Evolutionary conservation across 2,113 vertebrate genomes (phyloP), one percentile per base, ranked within the genome.

Genomic region (Natator depressus): DNA sequence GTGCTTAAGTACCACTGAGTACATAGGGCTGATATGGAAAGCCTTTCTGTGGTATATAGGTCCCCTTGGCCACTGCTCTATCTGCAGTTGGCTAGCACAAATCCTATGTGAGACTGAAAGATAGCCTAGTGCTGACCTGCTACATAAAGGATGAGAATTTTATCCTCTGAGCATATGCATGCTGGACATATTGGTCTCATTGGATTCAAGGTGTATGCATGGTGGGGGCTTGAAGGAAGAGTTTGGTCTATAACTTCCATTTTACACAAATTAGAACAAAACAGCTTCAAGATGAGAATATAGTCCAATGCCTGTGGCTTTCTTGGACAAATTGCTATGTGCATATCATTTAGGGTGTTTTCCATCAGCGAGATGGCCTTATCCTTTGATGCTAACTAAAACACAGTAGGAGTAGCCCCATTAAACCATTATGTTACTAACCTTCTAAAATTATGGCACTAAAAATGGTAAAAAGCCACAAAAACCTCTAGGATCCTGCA

Each of bases 391-490:
- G 94, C 49, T 89, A 96, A 94, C 88, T 84, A 89, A 95, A 95
- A 94, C 91, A 97, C 85, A 97, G 88, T 90, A 88, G 95, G 90
- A 96, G 97, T 46, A 97, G 90, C 59, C 94, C 94, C 95, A 88
- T 89, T 90, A 95, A 96, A 69, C 80, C 76, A 90, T 95, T 93
- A 92, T 80, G 80, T 79, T 93, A 35, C 86, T 94, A 94, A 84
- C 54, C 88, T 82, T 87, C 94, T 22, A 16, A 96, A 96, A 97
- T 89, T 96, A 93, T 78, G 95, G 62, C 24, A 85, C 47, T 85
- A 57, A 42, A 97, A 95, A 84, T 88, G 87, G 42, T 59, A 93
- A 65, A 92, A 38, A 91, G 53, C 35, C 78, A 87, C 79, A 92
- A 97, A 95, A 85, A 79, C 89, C 89, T 89, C 81, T 92, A 93